These are phyloP conservation scores for Chloromyia formosa DNA, from an alignment of 2,888 invertebrate species.

Conservation along the genomic window DNA sequence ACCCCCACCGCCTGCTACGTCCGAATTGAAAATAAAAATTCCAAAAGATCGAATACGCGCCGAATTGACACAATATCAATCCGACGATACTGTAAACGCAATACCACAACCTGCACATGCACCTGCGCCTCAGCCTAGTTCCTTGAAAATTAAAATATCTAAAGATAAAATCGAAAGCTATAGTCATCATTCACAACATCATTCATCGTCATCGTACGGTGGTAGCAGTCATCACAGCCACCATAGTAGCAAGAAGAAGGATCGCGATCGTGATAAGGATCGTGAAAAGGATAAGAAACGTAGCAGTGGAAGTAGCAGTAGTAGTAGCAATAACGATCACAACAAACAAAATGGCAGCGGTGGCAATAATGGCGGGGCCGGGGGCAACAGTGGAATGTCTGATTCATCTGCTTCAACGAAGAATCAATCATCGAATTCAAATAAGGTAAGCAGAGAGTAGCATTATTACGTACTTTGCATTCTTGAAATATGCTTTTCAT, in stretches of 20 bases:
- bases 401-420: constrained; percentile 49
- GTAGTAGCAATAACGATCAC: constrained; percentile 54
- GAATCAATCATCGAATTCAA: constrained; percentile 52
- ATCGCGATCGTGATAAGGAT: constrained; percentile 59
- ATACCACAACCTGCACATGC: constrained; percentile 51
- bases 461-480: neutral
- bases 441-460: constrained; percentile 53
- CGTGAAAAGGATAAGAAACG: constrained; percentile 59
- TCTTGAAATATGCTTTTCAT: neutral
- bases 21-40: constrained; percentile 81
- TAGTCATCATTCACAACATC: constrained; percentile 50
- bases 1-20: constrained; percentile 54
- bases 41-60: constrained; percentile 77
- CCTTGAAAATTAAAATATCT: constrained; percentile 82
- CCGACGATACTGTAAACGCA: constrained; percentile 41
- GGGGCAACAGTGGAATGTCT: constrained; percentile 36
- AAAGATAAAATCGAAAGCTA: constrained; percentile 74
- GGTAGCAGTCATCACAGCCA: constrained; percentile 53
- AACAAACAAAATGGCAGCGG: constrained; percentile 56
- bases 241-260: constrained; percentile 61
- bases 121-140: constrained; percentile 58
- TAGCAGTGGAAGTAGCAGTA: constrained; percentile 50
- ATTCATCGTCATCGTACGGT: constrained; percentile 42
- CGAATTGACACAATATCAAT: constrained; percentile 56
- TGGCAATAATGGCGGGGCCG: constrained; percentile 50